Evolutionary conservation across 1,140 invertebrate genomes (phyloP), one percentile per base, ranked within the genome.

Genomic region (Teleogryllus occipitalis): DNA sequence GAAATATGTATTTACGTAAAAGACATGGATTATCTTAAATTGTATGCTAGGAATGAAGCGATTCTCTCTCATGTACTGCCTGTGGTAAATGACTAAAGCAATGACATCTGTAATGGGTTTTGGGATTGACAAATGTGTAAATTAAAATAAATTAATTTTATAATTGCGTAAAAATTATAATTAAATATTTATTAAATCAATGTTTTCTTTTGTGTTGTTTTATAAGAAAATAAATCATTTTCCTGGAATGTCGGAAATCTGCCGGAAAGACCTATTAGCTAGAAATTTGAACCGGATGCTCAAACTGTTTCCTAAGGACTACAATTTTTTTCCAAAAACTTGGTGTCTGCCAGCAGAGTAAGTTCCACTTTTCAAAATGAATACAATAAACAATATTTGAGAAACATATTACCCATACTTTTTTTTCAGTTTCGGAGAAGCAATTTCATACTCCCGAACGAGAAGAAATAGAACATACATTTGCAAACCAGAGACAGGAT

Each of bases 311-410:
- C 95, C 95, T 0, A 92, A 93, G 82, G 95, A 96, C 80, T 97
- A 97, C 84, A 94, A 93, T 83, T 95, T 97, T 85, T 97, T 95
- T 85, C 96, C 96, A 7, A 95, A 93, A 88, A 95, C 95, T n/a
- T 97, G 95, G 95, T 95, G 94, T 86, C 89, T 97, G 80, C 96
- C 96, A 72, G 91, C 93, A n/a, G 95, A 97, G 93, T 95, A 88
- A 90, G 89, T 85, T 77, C 77, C 65, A 46, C 12, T 14, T 54
- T 65, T 65, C 5, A 2, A 39, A 39, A 39, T 39, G 1, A 39
- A 39, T 39, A 39, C 1, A 39, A 39, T 39, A 39, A 39, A 39
- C 27, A 39, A 39, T 39, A 39, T 39, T 39, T 39, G 27, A 5
- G 27, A 39, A 39, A 39, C 27, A 39, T 39, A 39, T 39, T 39